These are phyloP conservation scores for Odobenus rosmarus DNA, from an alignment of 2,113 vertebrate genomes.

Conservation along the genomic window DNA sequence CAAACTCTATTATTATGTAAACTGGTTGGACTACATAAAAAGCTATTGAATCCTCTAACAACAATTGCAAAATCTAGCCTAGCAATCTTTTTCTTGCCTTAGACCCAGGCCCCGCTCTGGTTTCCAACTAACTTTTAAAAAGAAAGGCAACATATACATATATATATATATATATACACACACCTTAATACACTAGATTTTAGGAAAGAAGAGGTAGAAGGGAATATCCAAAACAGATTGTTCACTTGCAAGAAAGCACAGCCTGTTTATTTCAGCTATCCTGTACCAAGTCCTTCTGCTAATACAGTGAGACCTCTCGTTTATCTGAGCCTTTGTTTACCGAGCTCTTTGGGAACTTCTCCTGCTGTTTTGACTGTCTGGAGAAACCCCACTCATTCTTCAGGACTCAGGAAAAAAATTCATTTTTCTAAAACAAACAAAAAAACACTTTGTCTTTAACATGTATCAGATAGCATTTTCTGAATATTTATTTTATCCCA, in stretches of 20 bases:
- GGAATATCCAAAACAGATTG: not conserved
- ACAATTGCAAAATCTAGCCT: not conserved
- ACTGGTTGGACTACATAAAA: not conserved
- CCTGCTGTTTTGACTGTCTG: not conserved
- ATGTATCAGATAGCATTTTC: not conserved
- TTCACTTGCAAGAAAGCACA: not conserved
- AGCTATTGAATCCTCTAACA: not conserved
- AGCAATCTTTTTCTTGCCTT: not conserved
- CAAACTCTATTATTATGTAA: not conserved
- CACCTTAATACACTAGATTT: not conserved
- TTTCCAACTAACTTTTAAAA: not conserved
- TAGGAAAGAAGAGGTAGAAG: not conserved
- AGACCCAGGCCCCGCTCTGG: fast-evolving
- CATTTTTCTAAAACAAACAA: not conserved
- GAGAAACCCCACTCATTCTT: not conserved
- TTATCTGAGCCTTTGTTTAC: not conserved
- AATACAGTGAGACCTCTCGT: not conserved
- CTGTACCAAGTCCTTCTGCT: not conserved
- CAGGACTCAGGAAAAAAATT: not conserved
- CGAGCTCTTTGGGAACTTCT: not conserved
- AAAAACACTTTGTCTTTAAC: not conserved
- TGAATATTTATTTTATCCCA: not conserved
- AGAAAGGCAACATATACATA: not conserved
- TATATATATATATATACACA: not conserved
- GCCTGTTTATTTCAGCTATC: not conserved